Evolutionary conservation across 2,113 vertebrate genomes (phyloP), one percentile per base, ranked within the genome.

Genomic region (Motacilla alba): DNA sequence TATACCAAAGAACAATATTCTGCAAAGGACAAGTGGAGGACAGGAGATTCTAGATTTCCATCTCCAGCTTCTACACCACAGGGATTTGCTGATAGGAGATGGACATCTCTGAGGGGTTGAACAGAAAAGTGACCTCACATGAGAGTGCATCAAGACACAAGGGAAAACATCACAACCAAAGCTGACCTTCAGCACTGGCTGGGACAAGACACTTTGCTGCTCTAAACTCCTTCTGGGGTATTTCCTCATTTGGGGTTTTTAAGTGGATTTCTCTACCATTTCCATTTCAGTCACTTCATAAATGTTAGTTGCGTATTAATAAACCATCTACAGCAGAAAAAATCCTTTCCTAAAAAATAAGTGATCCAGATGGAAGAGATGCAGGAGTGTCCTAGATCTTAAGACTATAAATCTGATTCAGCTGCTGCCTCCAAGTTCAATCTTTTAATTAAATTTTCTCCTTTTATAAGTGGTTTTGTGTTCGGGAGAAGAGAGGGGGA

Each of bases 401-500:
- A 30, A 69, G 33, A 90, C 39, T 74, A 28, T 37, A 86, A 88
- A 90, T 52, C 56, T 86, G 50, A 88, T 56, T 80, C 69, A 95
- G 28, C 47, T 90, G 75, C 91, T 96, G 70, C 55, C 82, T 88
- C 50, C 60, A 95, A 95, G 24, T 49, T 31, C 83, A 83, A 79
- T 66, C 58, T 92, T 90, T 81, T 58, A 84, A 88, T 79, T 93
- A 93, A 83, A 30, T 60, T 89, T 90, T 55, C 62, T 95, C 67
- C 55, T 68, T 77, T 83, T 90, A n/a, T 24, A 72, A 83, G 26
- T 55, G 35, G 6, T 47, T 69, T 62, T 62, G 21, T 31, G 11
- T 11, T 74, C 39, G 46, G 3, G 8, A 63, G 78, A 9, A 5
- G 15, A 19, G 31, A 4, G 11, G 46, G 46, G 4, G 7, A 24